Percentiles rank a stretch among this genome's conserved stretches.
Conservation (phyloP, 2,888 invertebrate species). For the Zootermopsis nevadensis region DNA sequence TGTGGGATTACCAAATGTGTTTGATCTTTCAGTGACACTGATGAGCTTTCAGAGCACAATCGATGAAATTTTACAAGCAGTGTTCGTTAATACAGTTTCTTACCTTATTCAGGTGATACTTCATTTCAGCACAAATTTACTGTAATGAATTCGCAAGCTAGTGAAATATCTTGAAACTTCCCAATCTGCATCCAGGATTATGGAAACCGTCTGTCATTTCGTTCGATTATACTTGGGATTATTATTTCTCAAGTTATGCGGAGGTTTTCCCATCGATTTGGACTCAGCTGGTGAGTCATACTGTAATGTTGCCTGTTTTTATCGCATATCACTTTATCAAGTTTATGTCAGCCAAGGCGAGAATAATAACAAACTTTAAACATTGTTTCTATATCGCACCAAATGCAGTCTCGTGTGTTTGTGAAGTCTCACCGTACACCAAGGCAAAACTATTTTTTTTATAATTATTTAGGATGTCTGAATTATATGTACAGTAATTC, state of each 20-base stretch:
- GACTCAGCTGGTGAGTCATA: slow-evolving; percentile 58
- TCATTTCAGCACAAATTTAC: slow-evolving; percentile 20
- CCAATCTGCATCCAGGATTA: slow-evolving; percentile 53
- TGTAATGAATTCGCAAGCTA: slow-evolving; percentile 25
- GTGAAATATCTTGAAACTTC: slow-evolving; percentile 34
- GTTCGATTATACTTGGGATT: slow-evolving; percentile 58
- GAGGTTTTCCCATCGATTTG: slow-evolving; percentile 61
- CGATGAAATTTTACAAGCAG: slow-evolving; percentile 27
- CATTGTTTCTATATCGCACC: not conserved
- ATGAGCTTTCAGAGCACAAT: slow-evolving; percentile 6
- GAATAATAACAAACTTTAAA: not conserved
- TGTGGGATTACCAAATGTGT: slow-evolving; percentile 1
- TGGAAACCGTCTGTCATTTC: slow-evolving; percentile 58
- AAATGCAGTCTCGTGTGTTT: too few species aligned
- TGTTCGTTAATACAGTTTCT: slow-evolving; percentile 27
- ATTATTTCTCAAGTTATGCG: slow-evolving; percentile 61
- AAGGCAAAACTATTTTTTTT: too few species aligned
- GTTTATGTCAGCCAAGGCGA: not conserved
- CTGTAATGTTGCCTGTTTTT: slow-evolving; percentile 8
- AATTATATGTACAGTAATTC: too few species aligned
- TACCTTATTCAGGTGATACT: slow-evolving; percentile 21
- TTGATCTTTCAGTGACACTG: not conserved
- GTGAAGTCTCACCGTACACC: too few species aligned
- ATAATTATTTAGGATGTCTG: too few species aligned
- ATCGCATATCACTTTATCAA: not conserved